Percentiles rank a stretch among this genome's conserved stretches.
Conservation (phyloP, 2,888 invertebrate genomes). For the Diarsia dahlii region DNA sequence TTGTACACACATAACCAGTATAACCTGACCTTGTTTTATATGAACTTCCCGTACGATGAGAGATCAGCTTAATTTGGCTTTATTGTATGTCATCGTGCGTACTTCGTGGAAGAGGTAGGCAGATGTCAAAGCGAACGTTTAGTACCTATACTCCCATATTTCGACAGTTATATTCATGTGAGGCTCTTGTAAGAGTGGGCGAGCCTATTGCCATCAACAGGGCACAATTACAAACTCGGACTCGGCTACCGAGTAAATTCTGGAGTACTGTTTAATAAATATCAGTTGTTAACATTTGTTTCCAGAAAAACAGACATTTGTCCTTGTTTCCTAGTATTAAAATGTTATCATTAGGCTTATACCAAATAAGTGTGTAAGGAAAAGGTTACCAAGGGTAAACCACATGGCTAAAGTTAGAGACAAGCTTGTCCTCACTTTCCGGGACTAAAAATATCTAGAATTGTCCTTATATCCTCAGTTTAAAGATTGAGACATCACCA, state of each 20-base stretch:
- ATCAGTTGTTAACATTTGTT: neutral
- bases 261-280: too few species aligned
- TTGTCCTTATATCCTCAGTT: neutral
- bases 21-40: too few species aligned
- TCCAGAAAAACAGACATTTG: neutral
- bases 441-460: neutral
- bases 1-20: too few species aligned
- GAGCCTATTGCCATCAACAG: neutral
- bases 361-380: neutral
- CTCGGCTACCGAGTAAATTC: neutral
- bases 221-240: neutral
- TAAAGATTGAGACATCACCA: neutral
- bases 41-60: too few species aligned
- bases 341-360: neutral
- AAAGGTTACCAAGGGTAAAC: neutral
- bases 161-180: neutral
- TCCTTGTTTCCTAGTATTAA: neutral
- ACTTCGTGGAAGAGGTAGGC: neutral
- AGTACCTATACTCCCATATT: neutral
- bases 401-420: neutral
- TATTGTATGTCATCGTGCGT: too few species aligned
- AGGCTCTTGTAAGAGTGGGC: neutral
- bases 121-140: neutral
- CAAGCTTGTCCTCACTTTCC: neutral
- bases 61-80: too few species aligned